Conservation (phyloP, 2,888 invertebrate species). For the Sphinx pinastri region DNA sequence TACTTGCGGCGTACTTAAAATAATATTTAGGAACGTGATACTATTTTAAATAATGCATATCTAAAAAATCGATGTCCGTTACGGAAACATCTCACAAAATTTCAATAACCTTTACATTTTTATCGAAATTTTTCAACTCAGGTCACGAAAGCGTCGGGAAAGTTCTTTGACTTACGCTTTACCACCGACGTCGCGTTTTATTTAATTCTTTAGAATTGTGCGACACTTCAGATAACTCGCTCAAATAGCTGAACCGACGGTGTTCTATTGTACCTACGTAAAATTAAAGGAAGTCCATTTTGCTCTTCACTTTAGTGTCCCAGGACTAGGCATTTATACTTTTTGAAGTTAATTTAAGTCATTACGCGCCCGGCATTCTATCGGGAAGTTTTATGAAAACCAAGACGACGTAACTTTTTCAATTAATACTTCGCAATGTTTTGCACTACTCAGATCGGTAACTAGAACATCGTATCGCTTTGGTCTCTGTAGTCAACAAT, state of each 20-base stretch:
- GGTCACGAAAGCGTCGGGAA: slow-evolving; percentile 21
- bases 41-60: background rate
- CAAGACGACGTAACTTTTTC: slow-evolving; percentile 35
- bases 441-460: background rate
- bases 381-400: slow-evolving; percentile 50
- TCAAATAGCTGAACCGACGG: slow-evolving; percentile 60
- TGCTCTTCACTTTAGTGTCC: slow-evolving; percentile 51
- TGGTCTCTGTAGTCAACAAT: too few relatives aligned
- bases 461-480: too few relatives aligned
- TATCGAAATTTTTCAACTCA: slow-evolving; percentile 35
- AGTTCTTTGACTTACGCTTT: slow-evolving; percentile 35
- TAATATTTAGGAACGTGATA: background rate
- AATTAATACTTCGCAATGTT: slow-evolving; percentile 33
- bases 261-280: slow-evolving; percentile 55
- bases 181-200: slow-evolving; percentile 51
- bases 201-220: slow-evolving; percentile 61
- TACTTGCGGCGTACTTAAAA: background rate
- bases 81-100: background rate
- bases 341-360: slow-evolving; percentile 56
- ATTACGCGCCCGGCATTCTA: slow-evolving; percentile 33
- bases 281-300: slow-evolving; percentile 69
- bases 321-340: slow-evolving; percentile 45
- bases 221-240: slow-evolving; percentile 41
- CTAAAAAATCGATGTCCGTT: background rate
- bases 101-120: slow-evolving; percentile 16